Base-by-base conservation (phyloP, 2,888 invertebrate species). In the Lasius fuliginosus region DNA sequence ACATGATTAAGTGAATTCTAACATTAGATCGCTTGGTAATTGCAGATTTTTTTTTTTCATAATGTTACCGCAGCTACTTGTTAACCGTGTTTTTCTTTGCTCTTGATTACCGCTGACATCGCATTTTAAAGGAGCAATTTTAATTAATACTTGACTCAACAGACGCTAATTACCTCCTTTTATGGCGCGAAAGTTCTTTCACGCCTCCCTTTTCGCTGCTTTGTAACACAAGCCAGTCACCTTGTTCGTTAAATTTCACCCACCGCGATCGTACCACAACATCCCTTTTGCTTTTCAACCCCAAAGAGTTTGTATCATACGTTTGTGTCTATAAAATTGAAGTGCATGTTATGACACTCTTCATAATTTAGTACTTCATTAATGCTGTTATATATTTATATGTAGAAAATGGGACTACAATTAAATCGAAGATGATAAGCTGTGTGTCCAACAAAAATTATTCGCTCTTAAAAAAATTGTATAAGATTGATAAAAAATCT, bases 161-260 rank as follows among this genome's bases (percentile, higher is more conserved):
- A 73, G 68, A 81, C 84, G 90, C 85, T 89, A 89, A 89, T 89
- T 89, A 89, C 85, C 84, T 60, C 64, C 60, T 83, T 87, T 88
- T 75, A 76, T 83, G 56, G 64, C 62, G 65, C 36, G 60, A 64
- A 40, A 74, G 77, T 83, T 89, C 85, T 90, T 83, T 87, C 83
- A 74, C 87, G 81, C 84, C 67, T 88, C 87, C 5, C 83, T 67
- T 40, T 60, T 82, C 84, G 77, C 36, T 64, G 46, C 89, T 89
- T 89, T 88, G 90, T 88, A 90, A 90, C 67, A 73, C 82, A 58
- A 88, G 79, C 89, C 84, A 81, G 82, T 85, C 73, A 90, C 77
- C 81, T 86, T 85, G 82, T 86, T 86, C 86, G 85, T 89, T 85
- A 87, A 87, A 84, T 87, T 89, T 86, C 85, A 86, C 71, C 65